These are phyloP conservation scores for Leptinotarsa tumamoca DNA, from an alignment of 2,888 invertebrate genomes.

Conservation along the genomic window DNA sequence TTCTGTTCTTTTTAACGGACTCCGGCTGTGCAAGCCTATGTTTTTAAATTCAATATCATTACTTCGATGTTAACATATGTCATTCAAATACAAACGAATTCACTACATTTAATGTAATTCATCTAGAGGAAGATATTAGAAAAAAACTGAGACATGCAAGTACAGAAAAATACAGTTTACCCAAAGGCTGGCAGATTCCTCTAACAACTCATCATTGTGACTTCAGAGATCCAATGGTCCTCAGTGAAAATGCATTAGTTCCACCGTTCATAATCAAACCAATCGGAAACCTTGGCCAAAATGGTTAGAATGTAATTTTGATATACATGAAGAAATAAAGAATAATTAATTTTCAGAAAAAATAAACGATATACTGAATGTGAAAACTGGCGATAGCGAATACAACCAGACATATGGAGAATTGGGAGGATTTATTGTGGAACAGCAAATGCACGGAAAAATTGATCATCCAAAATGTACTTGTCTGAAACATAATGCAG, in stretches of 20 bases:
- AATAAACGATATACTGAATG: constrained; percentile 50
- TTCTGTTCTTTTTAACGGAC: too few relatives aligned
- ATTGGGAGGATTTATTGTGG: constrained; percentile 51
- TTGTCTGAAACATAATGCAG: constrained; percentile 35
- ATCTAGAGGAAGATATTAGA: constrained; percentile 48
- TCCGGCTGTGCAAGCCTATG: too few relatives aligned
- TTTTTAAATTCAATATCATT: too few relatives aligned
- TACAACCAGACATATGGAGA: constrained; percentile 51
- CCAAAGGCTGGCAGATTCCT: constrained; percentile 50
- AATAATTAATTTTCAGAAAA: constrained; percentile 45
- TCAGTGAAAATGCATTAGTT: constrained; percentile 44
- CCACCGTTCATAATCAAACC: constrained; percentile 41
- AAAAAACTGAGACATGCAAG: constrained; percentile 38
- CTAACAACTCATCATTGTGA: constrained; percentile 50
- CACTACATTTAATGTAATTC: background rate
- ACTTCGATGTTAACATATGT: too few relatives aligned
- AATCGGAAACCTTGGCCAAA: constrained; percentile 46
- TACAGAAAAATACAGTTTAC: constrained; percentile 41
- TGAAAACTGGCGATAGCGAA: constrained; percentile 51
- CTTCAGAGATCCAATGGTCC: constrained; percentile 46
- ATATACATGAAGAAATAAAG: background rate
- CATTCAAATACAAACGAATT: too few relatives aligned
- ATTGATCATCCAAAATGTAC: constrained; percentile 46
- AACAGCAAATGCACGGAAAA: constrained; percentile 50
- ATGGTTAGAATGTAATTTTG: constrained; percentile 42